phyloP scores from a whole-genome alignment of 2,113 vertebrate species.

The Rhinogobius similis region DNA sequence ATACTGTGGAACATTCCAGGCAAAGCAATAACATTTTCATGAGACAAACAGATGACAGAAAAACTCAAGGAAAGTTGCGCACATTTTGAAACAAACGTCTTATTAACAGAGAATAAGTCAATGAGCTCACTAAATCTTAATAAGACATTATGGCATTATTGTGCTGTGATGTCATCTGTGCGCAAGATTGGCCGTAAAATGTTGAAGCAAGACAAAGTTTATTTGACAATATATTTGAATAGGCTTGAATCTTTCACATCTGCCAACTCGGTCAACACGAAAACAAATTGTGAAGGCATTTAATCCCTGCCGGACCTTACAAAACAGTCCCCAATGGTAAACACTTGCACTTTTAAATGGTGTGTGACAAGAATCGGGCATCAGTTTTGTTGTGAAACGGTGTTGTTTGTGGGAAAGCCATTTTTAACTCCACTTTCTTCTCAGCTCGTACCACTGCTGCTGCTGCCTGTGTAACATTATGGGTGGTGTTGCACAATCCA shows the following conservation, averaged over 20 bases:
- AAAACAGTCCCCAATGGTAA: background rate
- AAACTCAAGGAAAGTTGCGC: too few relatives aligned
- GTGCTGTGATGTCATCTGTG: too few relatives aligned
- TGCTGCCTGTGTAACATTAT: constrained; percentile 35
- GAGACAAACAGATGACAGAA: too few relatives aligned
- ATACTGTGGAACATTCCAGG: too few relatives aligned
- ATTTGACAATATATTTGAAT: too few relatives aligned
- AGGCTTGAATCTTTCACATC: background rate
- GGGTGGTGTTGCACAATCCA: constrained; percentile 72
- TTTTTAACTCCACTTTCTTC: constrained; percentile 74
- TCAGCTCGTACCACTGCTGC: constrained; percentile 34
- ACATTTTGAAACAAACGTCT: too few relatives aligned
- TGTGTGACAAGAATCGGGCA: constrained; percentile 19
- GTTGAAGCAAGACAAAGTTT: too few relatives aligned
- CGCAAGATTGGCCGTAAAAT: too few relatives aligned
- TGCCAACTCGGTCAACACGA: constrained; percentile 13
- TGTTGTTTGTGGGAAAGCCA: constrained; percentile 66
- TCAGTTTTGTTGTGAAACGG: constrained; percentile 48
- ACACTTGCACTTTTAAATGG: constrained; percentile 3
- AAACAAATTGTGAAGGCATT: background rate
- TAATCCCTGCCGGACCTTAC: background rate
- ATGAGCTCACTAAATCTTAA: too few relatives aligned
- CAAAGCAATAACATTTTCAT: too few relatives aligned
- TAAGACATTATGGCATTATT: too few relatives aligned
- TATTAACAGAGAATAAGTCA: too few relatives aligned